Evolutionary conservation across 2,797 vertebrate species (phyloP).

Genomic region (Salarias fasciatus): DNA sequence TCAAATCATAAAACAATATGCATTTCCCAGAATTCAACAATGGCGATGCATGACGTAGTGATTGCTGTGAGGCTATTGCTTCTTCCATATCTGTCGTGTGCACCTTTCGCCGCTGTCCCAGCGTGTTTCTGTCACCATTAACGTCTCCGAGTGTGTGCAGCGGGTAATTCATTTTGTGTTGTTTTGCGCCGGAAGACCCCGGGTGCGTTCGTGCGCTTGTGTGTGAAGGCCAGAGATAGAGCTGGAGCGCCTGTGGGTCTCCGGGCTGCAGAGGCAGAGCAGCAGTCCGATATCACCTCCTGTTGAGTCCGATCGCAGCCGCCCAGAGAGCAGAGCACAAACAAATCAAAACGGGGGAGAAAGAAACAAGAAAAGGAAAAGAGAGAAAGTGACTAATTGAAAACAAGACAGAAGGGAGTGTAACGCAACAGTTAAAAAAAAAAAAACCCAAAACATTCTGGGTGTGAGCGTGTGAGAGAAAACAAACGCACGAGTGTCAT

Average conservation of each 20-base stretch:
- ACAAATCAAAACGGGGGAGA: neutral
- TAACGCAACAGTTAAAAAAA: no score
- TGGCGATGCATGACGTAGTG: no score
- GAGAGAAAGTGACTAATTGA: slow-evolving; percentile 26
- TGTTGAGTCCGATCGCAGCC: slow-evolving; percentile 66
- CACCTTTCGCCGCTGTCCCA: no score
- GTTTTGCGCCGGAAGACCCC: no score
- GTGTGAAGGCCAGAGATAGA: slow-evolving; percentile 28
- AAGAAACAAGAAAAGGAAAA: slow-evolving; percentile 7
- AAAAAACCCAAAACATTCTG: slow-evolving; percentile 17
- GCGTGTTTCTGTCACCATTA: no score
- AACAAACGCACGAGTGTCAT: slow-evolving; percentile 22
- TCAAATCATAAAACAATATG: no score
- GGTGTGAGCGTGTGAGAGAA: slow-evolving; percentile 26
- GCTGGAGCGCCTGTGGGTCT: neutral
- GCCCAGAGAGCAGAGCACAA: slow-evolving; percentile 18
- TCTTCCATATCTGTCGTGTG: no score
- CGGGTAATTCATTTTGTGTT: slow-evolving; percentile 11
- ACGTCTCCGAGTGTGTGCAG: neutral
- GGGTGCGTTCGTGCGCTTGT: slow-evolving; percentile 15
- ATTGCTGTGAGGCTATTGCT: no score
- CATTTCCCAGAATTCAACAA: no score
- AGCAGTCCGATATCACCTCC: slow-evolving; percentile 62
- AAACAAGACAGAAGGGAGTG: slow-evolving; percentile 35
- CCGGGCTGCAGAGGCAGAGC: slow-evolving; percentile 23